Base-by-base conservation (phyloP, 2,113 vertebrate genomes). In the Leptocoma aspasia region DNA sequence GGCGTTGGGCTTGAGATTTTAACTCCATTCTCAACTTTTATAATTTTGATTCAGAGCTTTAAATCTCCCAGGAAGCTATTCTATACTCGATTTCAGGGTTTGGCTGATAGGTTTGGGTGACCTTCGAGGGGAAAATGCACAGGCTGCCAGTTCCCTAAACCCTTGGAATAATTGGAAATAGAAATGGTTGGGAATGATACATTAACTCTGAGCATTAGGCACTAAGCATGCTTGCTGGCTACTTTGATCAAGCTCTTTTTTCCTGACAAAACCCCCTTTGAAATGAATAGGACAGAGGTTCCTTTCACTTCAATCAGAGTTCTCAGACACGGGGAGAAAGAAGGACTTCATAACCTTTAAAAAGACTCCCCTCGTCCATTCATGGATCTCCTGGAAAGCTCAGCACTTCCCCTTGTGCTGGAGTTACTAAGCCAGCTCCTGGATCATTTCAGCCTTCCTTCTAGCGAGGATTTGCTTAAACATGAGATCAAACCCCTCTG, bases 261-360 rank as follows among this genome's bases (percentile, higher is more conserved):
- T 96, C 86, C 92, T 96, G 97, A 97, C 97, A 98, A 97, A 96
- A 95, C 81, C 84, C 82, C 96, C 97, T 98, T 98, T 98, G 98
- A 97, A 97, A 98, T 92, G 97, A 97, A 97, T 41, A 86, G 97
- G 96, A 98, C 98, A 98, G 98, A 98, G 97, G 86, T 97, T 96
- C 94, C 97, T 98, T 98, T 98, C 97, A 98, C 97, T 91, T 97
- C 96, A 97, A 92, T 94, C 79, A 69, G 82, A 97, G 95, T 97
- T 97, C 97, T 98, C 96, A 97, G 94, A 86, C 94, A 81, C 50
- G 50, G 91, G 95, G 97, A 98, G 97, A 98, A 98, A 98, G 97
- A 35, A 96, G 88, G 97, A 97, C 96, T 98, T 98, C 94, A 98
- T 97, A 95, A 89, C 93, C 96, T 94, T 92, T 91, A 94, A 96